phyloP scores from a whole-genome alignment of 2,888 invertebrate species.

The Sminthurides aquaticus region DNA sequence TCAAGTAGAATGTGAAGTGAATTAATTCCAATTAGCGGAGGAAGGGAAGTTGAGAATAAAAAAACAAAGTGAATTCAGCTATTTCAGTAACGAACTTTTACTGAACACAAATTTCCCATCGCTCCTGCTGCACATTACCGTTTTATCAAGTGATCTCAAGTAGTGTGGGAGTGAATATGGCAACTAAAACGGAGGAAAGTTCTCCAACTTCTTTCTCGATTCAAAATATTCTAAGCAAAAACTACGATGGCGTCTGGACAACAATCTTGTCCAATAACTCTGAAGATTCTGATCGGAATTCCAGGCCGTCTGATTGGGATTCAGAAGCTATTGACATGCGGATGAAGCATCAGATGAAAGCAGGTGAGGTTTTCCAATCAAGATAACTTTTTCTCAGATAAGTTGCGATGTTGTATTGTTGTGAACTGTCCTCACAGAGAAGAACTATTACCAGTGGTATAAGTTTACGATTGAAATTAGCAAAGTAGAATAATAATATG shows the following conservation, averaged over 20 bases:
- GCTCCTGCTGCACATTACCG: too few species aligned
- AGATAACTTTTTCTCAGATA: not conserved
- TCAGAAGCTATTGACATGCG: conserved; percentile 42
- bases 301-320: conserved; percentile 37
- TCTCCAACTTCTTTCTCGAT: conserved; percentile 44
- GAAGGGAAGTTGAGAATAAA: too few species aligned
- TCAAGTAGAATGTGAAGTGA: too few species aligned
- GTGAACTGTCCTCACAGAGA: too few species aligned
- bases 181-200: conserved; percentile 35
- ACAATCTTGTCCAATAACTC: conserved; percentile 32
- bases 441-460: too few species aligned
- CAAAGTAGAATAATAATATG: not conserved
- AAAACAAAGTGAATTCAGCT: too few species aligned
- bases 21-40: too few species aligned
- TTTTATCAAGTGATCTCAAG: too few species aligned
- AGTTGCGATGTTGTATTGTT: not conserved
- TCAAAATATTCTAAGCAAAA: conserved; percentile 44
- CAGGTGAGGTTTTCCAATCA: conserved; percentile 13
- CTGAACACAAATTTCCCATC: too few species aligned
- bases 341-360: conserved; percentile 42
- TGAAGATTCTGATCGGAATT: conserved; percentile 7
- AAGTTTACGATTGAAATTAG: too few species aligned
- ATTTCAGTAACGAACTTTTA: too few species aligned
- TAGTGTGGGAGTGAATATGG: conserved; percentile 15
- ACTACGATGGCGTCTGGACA: conserved; percentile 39